These are phyloP conservation scores for Holacanthella duospinosa DNA, from an alignment of 2,888 invertebrate species.

Conservation along the genomic window DNA sequence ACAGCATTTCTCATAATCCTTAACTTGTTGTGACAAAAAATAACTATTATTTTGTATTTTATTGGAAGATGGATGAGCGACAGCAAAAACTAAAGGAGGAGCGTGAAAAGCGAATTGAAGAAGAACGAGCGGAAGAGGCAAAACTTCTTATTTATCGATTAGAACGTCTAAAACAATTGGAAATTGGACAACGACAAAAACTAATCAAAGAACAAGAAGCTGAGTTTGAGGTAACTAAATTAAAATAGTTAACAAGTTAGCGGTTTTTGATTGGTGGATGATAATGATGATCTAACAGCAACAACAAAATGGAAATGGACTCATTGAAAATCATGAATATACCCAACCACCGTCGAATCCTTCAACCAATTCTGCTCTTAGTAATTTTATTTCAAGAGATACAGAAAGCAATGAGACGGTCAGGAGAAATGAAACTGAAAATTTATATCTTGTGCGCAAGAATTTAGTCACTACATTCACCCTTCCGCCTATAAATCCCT, in stretches of 20 bases:
- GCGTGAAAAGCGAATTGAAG: neutral
- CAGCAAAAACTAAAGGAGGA: neutral
- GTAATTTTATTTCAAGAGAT: too few relatives aligned
- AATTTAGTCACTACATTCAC: neutral
- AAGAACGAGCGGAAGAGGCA: neutral
- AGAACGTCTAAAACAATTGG: neutral
- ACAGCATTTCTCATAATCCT: neutral
- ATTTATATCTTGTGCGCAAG: neutral
- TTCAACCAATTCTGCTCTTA: too few relatives aligned
- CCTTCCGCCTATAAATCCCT: neutral
- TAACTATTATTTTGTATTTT: neutral
- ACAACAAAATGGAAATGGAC: neutral
- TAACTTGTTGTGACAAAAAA: too few relatives aligned
- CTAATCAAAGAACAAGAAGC: neutral
- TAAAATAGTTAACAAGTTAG: too few relatives aligned
- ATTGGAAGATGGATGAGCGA: neutral
- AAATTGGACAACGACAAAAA: neutral
- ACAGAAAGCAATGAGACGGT: neutral
- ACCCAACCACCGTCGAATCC: neutral
- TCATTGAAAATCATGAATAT: neutral
- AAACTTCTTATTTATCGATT: neutral
- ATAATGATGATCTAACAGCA: too few relatives aligned
- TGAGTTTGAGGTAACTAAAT: neutral
- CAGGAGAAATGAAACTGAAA: neutral
- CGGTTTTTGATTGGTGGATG: too few relatives aligned